Evolutionary conservation across 2,797 vertebrate species (phyloP), one percentile per base, ranked within the genome.

Genomic region (Catostomus latipinnis): DNA sequence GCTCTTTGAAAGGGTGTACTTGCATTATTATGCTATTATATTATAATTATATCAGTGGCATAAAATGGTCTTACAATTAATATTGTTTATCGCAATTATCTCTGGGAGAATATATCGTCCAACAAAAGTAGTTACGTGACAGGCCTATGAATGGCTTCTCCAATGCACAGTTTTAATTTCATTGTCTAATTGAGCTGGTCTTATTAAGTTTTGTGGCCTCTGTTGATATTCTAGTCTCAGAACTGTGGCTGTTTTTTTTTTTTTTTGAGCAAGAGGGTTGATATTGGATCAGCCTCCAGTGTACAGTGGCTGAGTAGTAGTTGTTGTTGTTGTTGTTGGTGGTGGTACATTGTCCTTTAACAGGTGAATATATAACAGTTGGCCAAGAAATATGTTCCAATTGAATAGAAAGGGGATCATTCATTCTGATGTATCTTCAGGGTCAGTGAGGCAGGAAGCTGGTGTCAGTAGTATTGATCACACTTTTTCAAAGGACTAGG

Each of bases 391-490:
- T 50, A 73, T 74, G 54, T 77, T 57, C 22, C 81, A 72, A 3
- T 54, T 60, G 57, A n/a, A 10, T 11, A 71, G 56, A 66, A 50
- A 54, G 9, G 8, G 65, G 68, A 52, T 49, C 14, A 49, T 83
- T 74, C 22, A 50, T 78, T 57, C 56, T 73, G 45, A 22, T 70
- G 48, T 77, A 70, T 81, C 73, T 54, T 81, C 69, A 56, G 71
- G 63, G 71, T 48, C 34, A 61, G 63, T 60, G 12, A 68, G 60
- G 67, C 56, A 81, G 67, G 49, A 78, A 74, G 74, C 11, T 70
- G 13, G 78, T 81, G 66, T 82, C 69, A 65, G 57, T n/a, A 18
- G 22, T 74, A 87, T 78, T 70, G 71, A 83, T 86, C 61, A 74
- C 63, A 74, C 45, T 81, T 54, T 76, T 71, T 83, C n/a, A 57